Base-by-base conservation (phyloP, 2,888 invertebrate species). In the Stegophylla sp. region DNA sequence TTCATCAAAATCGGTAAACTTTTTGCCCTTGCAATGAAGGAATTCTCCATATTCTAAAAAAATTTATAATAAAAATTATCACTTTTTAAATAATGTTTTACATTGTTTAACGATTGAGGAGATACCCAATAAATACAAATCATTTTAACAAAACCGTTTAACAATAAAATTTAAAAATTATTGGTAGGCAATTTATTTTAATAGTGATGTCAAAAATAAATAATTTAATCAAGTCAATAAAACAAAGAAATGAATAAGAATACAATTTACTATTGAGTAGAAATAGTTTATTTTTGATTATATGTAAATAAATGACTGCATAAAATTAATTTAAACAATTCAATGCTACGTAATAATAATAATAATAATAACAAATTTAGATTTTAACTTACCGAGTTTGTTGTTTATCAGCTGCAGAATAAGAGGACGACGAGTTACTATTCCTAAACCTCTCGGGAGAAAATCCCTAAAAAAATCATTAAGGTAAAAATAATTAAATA, bases 1-100 rank as follows among this genome's bases (percentile, higher is more conserved):
- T 86, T 95, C 94, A 87, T 96, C 94, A 88, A 99, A 99, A 87
- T 98, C 97, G 63, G 92, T 90, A 87, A 97, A 98, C 87, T 96
- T 97, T 87, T 96, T 96, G 69, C 99, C 98, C 88, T 98, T 98
- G 88, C 95, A 95, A 88, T 99, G 99, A 79, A 99, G 89, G 88
- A 99, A 99, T 88, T 99, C 99, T 34, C 96, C 99, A 91, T 92
- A 93, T 91, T 99, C 99, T 95, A 87, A 48, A 87, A 87, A 84
- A 84, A 84, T 28, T 26, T 15, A n/a, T n/a, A n/a, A n/a, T n/a
- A n/a, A n/a, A n/a, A n/a, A n/a, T n/a, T n/a, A n/a, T n/a, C n/a
- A n/a, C n/a, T n/a, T n/a, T n/a, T n/a, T n/a, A n/a, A n/a, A n/a
- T n/a, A n/a, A n/a, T n/a, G n/a, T n/a, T n/a, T n/a, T n/a, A n/a